phyloP scores from a whole-genome alignment of 1,140 invertebrate species.

The Drosophila tropicalis region DNA sequence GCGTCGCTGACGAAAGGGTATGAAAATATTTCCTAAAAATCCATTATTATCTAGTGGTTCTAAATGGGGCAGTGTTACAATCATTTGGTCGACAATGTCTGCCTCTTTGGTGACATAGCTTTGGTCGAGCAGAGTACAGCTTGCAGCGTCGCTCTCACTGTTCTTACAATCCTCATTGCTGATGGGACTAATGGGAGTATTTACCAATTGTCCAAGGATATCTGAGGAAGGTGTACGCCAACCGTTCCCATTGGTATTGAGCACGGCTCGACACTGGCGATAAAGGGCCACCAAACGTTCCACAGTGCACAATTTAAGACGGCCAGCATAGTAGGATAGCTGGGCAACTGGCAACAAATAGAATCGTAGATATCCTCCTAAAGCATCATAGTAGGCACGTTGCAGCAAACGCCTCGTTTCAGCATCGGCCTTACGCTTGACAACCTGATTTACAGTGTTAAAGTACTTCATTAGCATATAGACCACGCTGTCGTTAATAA shows the following conservation, averaged over 20 bases:
- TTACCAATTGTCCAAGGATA: slow-evolving; percentile 43
- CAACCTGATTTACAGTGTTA: slow-evolving; percentile 64
- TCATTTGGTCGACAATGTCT: slow-evolving; percentile 50
- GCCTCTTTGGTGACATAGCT: slow-evolving; percentile 17
- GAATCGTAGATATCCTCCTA: slow-evolving; percentile 73
- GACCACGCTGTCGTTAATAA: slow-evolving; percentile 50
- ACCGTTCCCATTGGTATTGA: slow-evolving; percentile 80
- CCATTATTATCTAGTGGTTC: slow-evolving; percentile 58
- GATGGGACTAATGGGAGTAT: slow-evolving; percentile 40
- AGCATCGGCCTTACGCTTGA: slow-evolving; percentile 46
- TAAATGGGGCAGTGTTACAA: slow-evolving; percentile 69
- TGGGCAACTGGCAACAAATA: slow-evolving; percentile 72
- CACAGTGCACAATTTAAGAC: slow-evolving; percentile 55
- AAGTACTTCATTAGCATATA: slow-evolving; percentile 71
- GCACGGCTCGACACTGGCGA: slow-evolving; percentile 53
- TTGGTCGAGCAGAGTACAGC: slow-evolving; percentile 61
- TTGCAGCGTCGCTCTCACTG: slow-evolving; percentile 43
- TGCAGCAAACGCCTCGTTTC: slow-evolving; percentile 47
- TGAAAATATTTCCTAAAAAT: slow-evolving; percentile 64
- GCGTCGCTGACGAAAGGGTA: slow-evolving; percentile 70
- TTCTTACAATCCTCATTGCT: slow-evolving; percentile 7
- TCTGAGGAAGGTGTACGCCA: slow-evolving; percentile 58
- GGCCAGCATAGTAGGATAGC: slow-evolving; percentile 75
- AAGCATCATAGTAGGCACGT: slow-evolving; percentile 69
- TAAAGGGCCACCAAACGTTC: slow-evolving; percentile 59